Base-by-base conservation (phyloP, 2,888 invertebrate species). In the Caenorhabditis sp. region DNA sequence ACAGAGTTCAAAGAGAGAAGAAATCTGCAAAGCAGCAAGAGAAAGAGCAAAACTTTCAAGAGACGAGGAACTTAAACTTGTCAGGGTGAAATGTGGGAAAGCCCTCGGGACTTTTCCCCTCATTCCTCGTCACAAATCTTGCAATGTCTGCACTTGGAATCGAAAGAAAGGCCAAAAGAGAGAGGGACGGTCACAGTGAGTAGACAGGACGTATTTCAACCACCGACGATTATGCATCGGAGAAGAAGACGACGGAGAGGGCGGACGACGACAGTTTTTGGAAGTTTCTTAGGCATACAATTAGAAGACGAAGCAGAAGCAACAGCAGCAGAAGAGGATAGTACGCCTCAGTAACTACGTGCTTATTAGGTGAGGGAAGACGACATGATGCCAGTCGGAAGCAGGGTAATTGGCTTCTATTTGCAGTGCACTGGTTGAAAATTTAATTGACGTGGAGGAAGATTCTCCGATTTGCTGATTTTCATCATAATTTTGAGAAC, bases 271-370 rank as follows among this genome's bases (percentile, higher is more conserved):
- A 67, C 76, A 68, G 61, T 61, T 67, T 68, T 76, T 68, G 65
- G 65, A 67, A 67, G 40, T 65, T 74, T 67, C 58, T 58, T 58
- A 56, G 51, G 51, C 58, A 20, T 65, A 74, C 65, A 74, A 74
- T 67, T 72, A 72, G 26, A 8, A 55, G 64, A 32, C 15, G 56
- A 32, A 11, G 40, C n/a, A n/a, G n/a, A n/a, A n/a, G n/a, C n/a
- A n/a, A n/a, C n/a, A n/a, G n/a, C n/a, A n/a, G n/a, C n/a, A n/a
- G n/a, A n/a, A n/a, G 37, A 15, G 32, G 18, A 28, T 24, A 15
- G n/a, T 55, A 37, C 65, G 58, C 51, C 26, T 60, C 58, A 60
- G 56, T 72, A 65, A 47, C 65, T 60, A 72, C 72, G 64, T 55
- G 58, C 74, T 74, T 74, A 74, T 74, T 74, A 74, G 28, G 47